A percentile compares a stretch with the other conserved stretches of the same genome.
Evolutionary conservation across 2,113 vertebrate genomes (phyloP).

Genomic region (Crocuta crocuta): DNA sequence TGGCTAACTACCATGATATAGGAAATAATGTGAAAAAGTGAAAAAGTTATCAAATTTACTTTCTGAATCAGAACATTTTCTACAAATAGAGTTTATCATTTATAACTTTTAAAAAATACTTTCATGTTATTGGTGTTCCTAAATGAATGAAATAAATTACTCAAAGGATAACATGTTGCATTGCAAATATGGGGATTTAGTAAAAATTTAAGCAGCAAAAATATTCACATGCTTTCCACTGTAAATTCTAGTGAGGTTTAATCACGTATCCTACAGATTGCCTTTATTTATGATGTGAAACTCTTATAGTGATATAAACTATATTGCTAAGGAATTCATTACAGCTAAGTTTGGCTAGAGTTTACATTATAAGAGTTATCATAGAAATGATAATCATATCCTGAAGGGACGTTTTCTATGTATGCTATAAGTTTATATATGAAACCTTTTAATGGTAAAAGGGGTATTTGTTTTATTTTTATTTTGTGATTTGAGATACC

Average conservation of each 20-base stretch:
- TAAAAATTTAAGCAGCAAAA: neutral
- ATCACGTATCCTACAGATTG: neutral
- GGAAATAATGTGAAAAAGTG: neutral
- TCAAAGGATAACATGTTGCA: neutral
- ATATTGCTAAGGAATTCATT: neutral
- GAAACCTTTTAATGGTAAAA: constrained; percentile 31
- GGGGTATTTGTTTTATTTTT: neutral
- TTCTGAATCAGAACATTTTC: neutral
- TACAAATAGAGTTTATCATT: neutral
- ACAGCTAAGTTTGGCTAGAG: neutral
- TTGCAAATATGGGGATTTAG: neutral
- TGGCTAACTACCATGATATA: neutral
- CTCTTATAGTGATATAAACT: neutral
- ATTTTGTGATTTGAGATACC: neutral
- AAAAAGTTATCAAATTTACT: neutral
- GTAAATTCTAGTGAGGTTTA: neutral
- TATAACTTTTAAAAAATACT: neutral
- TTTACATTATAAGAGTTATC: neutral
- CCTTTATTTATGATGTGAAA: neutral
- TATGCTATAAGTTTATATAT: neutral
- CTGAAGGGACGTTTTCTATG: neutral
- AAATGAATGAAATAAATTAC: neutral
- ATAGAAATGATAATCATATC: neutral
- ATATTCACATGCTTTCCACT: neutral
- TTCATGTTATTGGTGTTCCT: neutral